Base-by-base conservation (phyloP, 2,113 vertebrate species). In the Corythornis vintsioides region DNA sequence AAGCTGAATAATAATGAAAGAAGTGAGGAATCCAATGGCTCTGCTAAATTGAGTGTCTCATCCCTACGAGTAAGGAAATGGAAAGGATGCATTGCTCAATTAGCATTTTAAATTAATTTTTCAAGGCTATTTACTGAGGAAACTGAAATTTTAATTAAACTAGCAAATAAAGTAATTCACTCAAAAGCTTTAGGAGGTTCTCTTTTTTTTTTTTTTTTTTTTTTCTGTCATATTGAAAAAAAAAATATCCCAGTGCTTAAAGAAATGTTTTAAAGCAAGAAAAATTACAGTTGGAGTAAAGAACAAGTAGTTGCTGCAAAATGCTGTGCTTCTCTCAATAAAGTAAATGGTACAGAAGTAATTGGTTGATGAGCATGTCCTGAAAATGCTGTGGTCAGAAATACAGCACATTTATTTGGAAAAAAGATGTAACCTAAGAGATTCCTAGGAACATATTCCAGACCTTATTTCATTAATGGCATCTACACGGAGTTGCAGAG, bases 71-170 rank as follows among this genome's bases (percentile, higher is more conserved):
- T 96, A 74, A 86, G 92, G 92, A 95, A 95, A 67, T 22, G 11
- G 94, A 73, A 81, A 93, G 83, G 72, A 86, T 66, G 45, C 31
- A 25, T 69, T 43, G 59, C 91, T 92, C 93, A 96, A 96, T 96
- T 96, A 95, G 84, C 76, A 70, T 93, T 88, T 96, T 73, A 93
- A 96, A 89, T 96, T 92, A 92, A 90, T 90, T 95, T 97, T 94
- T 93, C 86, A 94, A 82, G 96, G 94, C 92, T 83, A 53, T 96
- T 96, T 95, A 81, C 96, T 85, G 86, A 97, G 89, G 88, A 97
- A 97, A 93, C 93, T 77, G 88, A 81, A 97, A 93, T 96, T 97
- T 96, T 97, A 97, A 97, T 97, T 97, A 93, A 96, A 97, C 86
- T 71, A 89, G 90, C 80, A 96, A 96, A 95, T 81, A 88, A 93